phyloP scores from a whole-genome alignment of 1,140 invertebrate genomes.

The Mizuhopecten yessoensis region DNA sequence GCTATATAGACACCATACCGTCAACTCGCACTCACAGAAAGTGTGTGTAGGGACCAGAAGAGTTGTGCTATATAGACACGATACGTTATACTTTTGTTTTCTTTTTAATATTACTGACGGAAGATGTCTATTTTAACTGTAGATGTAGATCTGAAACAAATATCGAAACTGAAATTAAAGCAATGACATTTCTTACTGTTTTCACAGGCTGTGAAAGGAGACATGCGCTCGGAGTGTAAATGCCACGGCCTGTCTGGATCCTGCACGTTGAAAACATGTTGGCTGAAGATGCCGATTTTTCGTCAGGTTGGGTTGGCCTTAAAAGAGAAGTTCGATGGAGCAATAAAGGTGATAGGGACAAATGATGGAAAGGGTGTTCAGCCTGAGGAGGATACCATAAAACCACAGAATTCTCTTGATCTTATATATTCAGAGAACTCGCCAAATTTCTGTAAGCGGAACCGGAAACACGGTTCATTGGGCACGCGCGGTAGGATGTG shows the following conservation, averaged over 20 bases:
- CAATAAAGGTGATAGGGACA: slow-evolving; percentile 87
- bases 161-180: too few species aligned
- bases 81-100: too few species aligned
- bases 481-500: slow-evolving; percentile 81
- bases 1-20: too few species aligned
- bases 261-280: slow-evolving; percentile 97
- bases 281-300: slow-evolving; percentile 94
- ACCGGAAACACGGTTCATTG: slow-evolving; percentile 73
- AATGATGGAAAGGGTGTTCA: slow-evolving; percentile 78
- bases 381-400: slow-evolving; percentile 83
- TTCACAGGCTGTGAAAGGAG: slow-evolving; percentile 76
- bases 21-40: too few species aligned
- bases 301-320: slow-evolving; percentile 91
- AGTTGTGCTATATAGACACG: too few species aligned
- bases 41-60: too few species aligned
- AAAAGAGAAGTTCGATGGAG: slow-evolving; percentile 91
- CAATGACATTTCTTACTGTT: too few species aligned
- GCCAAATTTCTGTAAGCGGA: slow-evolving; percentile 93
- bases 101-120: too few species aligned
- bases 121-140: too few species aligned
- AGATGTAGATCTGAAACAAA: too few species aligned
- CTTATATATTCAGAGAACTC: slow-evolving; percentile 94
- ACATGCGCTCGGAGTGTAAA: slow-evolving; percentile 88
- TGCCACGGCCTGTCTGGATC: slow-evolving; percentile 98
- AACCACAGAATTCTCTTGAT: slow-evolving; percentile 92